Conservation (phyloP, 1,140 invertebrate species). For the Penaeus indicus region DNA sequence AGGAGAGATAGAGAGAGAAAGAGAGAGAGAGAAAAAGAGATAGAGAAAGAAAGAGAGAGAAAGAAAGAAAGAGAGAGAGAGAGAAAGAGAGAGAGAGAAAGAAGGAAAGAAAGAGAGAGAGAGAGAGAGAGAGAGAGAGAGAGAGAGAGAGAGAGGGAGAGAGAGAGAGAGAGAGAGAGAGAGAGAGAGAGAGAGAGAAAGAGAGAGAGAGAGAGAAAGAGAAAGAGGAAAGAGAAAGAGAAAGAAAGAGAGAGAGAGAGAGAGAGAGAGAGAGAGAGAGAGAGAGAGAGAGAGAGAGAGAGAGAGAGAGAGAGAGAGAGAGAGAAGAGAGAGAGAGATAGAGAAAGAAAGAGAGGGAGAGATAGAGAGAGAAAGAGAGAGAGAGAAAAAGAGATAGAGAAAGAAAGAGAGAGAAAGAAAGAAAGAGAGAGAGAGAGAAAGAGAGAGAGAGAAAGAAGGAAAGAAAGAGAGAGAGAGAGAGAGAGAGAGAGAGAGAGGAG, state of each 20-base stretch:
- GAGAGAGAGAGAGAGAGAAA: neutral
- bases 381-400: conserved; percentile 1
- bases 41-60: neutral
- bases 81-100: neutral
- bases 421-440: too few species aligned
- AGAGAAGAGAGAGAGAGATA: neutral
- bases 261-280: too few species aligned
- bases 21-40: neutral
- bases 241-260: neutral
- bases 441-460: neutral
- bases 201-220: neutral
- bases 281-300: too few species aligned
- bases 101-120: too few species aligned
- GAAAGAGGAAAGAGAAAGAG: neutral
- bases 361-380: neutral
- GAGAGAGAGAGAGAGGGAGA: too few species aligned
- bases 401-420: too few species aligned
- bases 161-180: neutral
- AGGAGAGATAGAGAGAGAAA: neutral
- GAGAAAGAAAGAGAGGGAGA: neutral
- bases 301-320: too few species aligned
- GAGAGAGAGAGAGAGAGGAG: neutral
- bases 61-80: neutral
- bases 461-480: conserved; percentile 11
- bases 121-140: too few species aligned